Evolutionary conservation across 1,140 invertebrate species (phyloP).

Genomic region (Drosophila truncata): DNA sequence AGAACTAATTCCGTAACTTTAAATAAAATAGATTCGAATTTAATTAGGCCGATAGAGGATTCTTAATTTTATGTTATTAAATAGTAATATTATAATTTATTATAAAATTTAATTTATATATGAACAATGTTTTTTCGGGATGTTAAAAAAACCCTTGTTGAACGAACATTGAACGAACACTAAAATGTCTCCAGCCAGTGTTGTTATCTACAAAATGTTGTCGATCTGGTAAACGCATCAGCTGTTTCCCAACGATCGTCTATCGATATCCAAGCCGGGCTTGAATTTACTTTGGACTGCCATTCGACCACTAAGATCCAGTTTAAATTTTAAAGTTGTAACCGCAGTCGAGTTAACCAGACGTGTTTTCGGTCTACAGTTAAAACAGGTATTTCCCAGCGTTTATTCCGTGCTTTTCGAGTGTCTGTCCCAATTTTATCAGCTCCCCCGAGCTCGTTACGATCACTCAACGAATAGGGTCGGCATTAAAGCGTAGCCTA

Average conservation of each 20-base stretch:
- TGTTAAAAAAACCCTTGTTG: neutral
- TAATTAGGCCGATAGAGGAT: too few species aligned
- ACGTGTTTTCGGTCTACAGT: constrained; percentile 25
- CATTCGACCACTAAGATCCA: neutral
- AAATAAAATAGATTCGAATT: too few species aligned
- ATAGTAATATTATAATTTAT: too few species aligned
- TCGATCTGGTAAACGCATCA: constrained; percentile 1
- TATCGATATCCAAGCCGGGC: constrained; percentile 41
- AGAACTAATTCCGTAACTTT: too few species aligned
- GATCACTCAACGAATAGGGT: constrained; percentile 9
- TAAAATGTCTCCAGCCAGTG: neutral
- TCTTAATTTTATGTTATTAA: too few species aligned
- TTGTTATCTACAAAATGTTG: neutral
- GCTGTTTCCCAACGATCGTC: neutral
- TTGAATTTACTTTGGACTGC: constrained; percentile 5
- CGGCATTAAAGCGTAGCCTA: constrained; percentile 22
- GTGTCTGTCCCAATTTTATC: constrained; percentile 35
- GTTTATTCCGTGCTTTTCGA: constrained; percentile 18
- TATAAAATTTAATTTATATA: too few species aligned
- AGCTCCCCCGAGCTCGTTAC: constrained; percentile 17
- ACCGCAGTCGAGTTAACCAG: constrained; percentile 1
- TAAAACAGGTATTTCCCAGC: constrained; percentile 36
- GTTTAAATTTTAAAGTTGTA: constrained; percentile 15
- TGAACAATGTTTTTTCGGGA: too few species aligned
- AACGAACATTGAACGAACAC: neutral